Conservation (phyloP, 1,140 invertebrate genomes). For the Metopolophium dirhodum region DNA sequence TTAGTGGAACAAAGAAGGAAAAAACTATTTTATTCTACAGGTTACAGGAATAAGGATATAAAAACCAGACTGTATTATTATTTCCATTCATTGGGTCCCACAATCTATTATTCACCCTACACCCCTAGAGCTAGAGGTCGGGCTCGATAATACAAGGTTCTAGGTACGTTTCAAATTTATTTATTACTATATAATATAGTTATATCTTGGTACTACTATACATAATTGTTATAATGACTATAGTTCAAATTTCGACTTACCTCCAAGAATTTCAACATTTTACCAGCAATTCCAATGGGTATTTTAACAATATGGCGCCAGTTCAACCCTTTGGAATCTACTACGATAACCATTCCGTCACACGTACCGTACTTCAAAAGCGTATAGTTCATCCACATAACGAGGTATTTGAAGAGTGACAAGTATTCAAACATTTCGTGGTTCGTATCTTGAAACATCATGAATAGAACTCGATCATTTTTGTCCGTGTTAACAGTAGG, state of each 20-base stretch:
- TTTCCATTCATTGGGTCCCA: too few species aligned
- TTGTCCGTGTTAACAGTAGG: background rate
- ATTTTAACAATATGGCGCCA: constrained; percentile 44
- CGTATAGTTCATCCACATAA: constrained; percentile 27
- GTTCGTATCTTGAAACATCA: background rate
- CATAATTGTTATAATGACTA: too few species aligned
- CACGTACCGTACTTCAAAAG: constrained; percentile 18
- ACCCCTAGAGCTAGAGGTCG: too few species aligned
- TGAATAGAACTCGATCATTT: background rate
- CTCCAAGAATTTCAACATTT: constrained; percentile 35
- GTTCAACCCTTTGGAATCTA: background rate
- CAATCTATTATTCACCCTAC: too few species aligned
- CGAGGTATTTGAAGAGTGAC: background rate
- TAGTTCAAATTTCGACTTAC: background rate
- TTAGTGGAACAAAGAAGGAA: too few species aligned
- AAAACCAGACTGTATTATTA: too few species aligned
- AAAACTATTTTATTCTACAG: too few species aligned
- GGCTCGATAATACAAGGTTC: too few species aligned
- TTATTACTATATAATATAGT: too few species aligned
- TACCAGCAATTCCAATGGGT: background rate
- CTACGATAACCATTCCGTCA: background rate
- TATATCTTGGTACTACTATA: too few species aligned
- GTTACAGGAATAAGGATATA: too few species aligned
- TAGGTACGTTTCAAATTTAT: too few species aligned
- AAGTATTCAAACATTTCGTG: background rate